phyloP scores from a whole-genome alignment of 1,140 invertebrate genomes.

The Lordiphosa clarofinis region DNA sequence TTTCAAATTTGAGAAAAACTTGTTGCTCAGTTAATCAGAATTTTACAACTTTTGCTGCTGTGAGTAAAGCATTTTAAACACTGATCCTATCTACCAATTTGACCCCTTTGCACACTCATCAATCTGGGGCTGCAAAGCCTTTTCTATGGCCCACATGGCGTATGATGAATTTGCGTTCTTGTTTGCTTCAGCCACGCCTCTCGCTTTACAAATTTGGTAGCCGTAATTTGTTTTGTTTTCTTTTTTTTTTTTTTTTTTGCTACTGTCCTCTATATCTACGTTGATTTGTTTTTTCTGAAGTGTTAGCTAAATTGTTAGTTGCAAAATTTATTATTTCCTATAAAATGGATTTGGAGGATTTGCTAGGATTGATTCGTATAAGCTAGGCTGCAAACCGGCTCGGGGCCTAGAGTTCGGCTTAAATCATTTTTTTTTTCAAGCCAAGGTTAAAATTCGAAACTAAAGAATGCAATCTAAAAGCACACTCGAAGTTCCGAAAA shows the following conservation, averaged over 20 bases:
- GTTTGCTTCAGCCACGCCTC: constrained; percentile 22
- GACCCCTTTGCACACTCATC: constrained; percentile 13
- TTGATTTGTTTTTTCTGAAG: constrained; percentile 8
- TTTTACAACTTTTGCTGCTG: too few relatives aligned
- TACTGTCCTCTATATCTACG: not conserved
- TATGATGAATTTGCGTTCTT: constrained; percentile 32
- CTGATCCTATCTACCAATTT: constrained; percentile 2
- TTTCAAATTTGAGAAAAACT: too few relatives aligned
- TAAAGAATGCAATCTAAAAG: too few relatives aligned
- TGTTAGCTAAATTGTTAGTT: constrained; percentile 6
- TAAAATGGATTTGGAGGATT: constrained; percentile 11
- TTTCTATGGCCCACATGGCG: constrained; percentile 27
- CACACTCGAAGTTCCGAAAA: too few relatives aligned
- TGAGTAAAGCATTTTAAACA: too few relatives aligned
- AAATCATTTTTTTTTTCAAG: too few relatives aligned
- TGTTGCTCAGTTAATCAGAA: too few relatives aligned
- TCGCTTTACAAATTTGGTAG: too few relatives aligned
- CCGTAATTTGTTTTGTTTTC: not conserved
- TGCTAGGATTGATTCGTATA: too few relatives aligned
- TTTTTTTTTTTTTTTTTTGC: constrained; percentile 4
- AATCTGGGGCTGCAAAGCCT: constrained; percentile 23
- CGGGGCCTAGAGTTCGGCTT: too few relatives aligned
- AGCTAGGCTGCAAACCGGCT: too few relatives aligned
- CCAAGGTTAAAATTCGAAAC: too few relatives aligned
- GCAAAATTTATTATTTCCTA: not conserved